phyloP scores from a whole-genome alignment of 2,888 invertebrate genomes.

The Branchellion lobata region DNA sequence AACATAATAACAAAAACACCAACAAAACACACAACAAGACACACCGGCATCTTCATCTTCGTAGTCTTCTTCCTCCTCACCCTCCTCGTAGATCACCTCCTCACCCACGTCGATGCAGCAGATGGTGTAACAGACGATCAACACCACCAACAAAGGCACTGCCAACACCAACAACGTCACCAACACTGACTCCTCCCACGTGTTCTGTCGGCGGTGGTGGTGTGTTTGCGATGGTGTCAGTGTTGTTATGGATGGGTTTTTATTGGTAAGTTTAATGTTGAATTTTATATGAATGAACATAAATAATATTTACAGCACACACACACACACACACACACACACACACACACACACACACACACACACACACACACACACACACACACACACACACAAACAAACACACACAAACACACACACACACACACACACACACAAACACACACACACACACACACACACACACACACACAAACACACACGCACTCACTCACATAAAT shows the following conservation, averaged over 20 bases:
- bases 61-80: neutral
- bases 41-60: conserved; percentile 67
- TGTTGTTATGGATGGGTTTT: too few relatives aligned
- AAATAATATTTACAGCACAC: too few relatives aligned
- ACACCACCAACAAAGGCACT: conserved; percentile 85
- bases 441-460: conserved; percentile 41
- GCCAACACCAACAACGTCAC: conserved; percentile 90
- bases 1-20: too few relatives aligned
- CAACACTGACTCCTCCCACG: conserved; percentile 69
- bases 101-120: conserved; percentile 78
- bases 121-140: conserved; percentile 89
- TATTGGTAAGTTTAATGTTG: too few relatives aligned
- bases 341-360: conserved; percentile 24
- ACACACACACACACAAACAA: conserved; percentile 35
- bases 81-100: too few relatives aligned
- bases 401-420: conserved; percentile 27
- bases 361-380: conserved; percentile 34
- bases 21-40: too few relatives aligned
- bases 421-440: conserved; percentile 44
- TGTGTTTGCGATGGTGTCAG: too few relatives aligned
- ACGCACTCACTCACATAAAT: neutral
- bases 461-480: conserved; percentile 19
- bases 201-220: conserved; percentile 56
- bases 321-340: too few relatives aligned
- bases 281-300: too few relatives aligned